Evolutionary conservation across 1,140 invertebrate species (phyloP), one percentile per base, ranked within the genome.

Genomic region (Hyposmocoma kahamanoa): DNA sequence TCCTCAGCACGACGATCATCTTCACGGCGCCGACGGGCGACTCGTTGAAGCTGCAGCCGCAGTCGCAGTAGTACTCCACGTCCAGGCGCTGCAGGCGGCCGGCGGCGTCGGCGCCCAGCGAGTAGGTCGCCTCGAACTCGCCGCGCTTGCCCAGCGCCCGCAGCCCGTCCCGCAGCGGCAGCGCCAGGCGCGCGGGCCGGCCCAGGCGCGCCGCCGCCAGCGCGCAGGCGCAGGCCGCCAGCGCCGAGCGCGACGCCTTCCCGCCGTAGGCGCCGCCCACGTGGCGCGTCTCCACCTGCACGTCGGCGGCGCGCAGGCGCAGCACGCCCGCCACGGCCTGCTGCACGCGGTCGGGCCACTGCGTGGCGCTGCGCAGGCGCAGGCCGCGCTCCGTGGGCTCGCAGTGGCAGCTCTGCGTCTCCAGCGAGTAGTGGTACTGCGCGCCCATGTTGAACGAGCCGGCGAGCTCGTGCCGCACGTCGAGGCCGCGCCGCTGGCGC

Each of bases 281-380:
- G 0, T 79, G 73, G 0, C 62, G 53, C 0, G 84, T 80, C 38
- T 67, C 57, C 3, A 87, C 68, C 39, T 80, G 69, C 15, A 87
- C 63, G 5, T 84, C 86, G 32, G n/a, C n/a, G n/a, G n/a, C 62
- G 5, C 69, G 72, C 17, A 89, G 44, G 20, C 77, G 56, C 0
- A 95, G 71, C 8, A 88, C 73, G 22, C 86, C 72, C 0, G 92
- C 87, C 5, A 94, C 87, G 0, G 88, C 83, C 9, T 85, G 66
- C 66, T 95, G 92, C 0, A 82, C 76, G 0, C 89, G 63, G 59
- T 94, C 92, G 59, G 93, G 89, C 89, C 90, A 94, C 69, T 95
- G 93, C 0, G 88, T 88, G 2, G 88, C 53, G 0, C 88, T 71
- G 47, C 87, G 88, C 15, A 92, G 84, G n/a, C 86, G 72, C 0